Evolutionary conservation across 1,140 invertebrate species (phyloP).

Genomic region (Nylanderia fulva): DNA sequence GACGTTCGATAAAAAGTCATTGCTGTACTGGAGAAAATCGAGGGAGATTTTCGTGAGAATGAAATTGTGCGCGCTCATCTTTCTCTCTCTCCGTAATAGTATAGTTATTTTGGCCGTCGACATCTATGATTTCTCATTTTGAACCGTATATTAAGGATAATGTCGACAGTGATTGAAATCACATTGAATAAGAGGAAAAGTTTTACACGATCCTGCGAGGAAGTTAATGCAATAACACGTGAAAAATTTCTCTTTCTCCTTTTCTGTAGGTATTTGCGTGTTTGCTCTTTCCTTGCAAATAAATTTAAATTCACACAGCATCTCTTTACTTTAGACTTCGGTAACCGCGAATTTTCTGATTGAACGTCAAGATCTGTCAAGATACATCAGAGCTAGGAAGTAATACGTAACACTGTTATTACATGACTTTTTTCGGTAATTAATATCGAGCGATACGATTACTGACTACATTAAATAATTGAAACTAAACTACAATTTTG

Average conservation of each 20-base stretch:
- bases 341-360: background rate
- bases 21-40: conserved; percentile 45
- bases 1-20: conserved; percentile 72
- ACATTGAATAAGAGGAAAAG: conserved; percentile 28
- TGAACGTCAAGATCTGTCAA: background rate
- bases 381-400: no score
- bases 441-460: no score
- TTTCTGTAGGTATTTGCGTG: background rate
- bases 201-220: conserved; percentile 20
- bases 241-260: background rate
- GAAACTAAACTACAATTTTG: no score
- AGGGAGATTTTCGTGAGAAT: conserved; percentile 61
- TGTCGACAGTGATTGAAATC: conserved; percentile 47
- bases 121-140: conserved; percentile 39
- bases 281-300: background rate
- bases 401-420: no score
- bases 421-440: no score
- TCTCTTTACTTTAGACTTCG: background rate
- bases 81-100: conserved; percentile 39
- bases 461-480: no score
- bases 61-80: conserved; percentile 25
- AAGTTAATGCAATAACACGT: conserved; percentile 5
- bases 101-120: conserved; percentile 29
- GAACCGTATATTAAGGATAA: conserved; percentile 40
- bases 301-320: background rate